Evolutionary conservation across 1,140 invertebrate genomes (phyloP), one percentile per base, ranked within the genome.

Genomic region (Stegodyphus dumicola): DNA sequence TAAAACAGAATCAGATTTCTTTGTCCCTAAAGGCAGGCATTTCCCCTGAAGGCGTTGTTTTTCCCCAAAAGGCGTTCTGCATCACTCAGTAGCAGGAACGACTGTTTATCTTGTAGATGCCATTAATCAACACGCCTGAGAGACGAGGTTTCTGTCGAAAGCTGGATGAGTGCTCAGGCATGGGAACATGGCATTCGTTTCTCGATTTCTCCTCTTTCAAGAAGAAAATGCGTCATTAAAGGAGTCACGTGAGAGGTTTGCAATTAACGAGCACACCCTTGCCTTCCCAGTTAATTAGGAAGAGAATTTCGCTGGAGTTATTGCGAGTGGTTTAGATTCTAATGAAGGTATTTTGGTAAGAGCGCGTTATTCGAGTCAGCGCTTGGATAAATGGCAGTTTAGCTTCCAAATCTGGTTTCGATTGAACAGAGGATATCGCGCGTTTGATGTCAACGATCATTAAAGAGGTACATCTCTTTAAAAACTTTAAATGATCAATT

Each of bases 291-390:
- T 66, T 33, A 77, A 77, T 77, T 77, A 77, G 76, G 64, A 17
- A 51, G 73, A 18, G 73, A 75, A 75, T 75, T 54, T 54, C 49
- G 18, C 33, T 53, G 73, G 13, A 33, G 33, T 33, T 33, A 33
- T 33, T 33, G 33, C 33, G 33, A 33, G 33, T 33, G 33, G 33
- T 33, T 53, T 67, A 52, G 49, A 33, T 33, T 66, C 76, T 67
- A 64, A 77, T 77, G 76, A 77, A 64, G 76, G 76, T 66, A 77
- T 77, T 77, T 77, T 66, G 74, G 33, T 33, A 33, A 33, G 1
- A 33, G 33, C 33, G 33, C 33, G 33, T 3, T 33, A 33, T 33
- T 33, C 33, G 33, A 33, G 33, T 33, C 33, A 1, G 33, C 33
- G 33, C 33, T 33, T 33, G 33, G 33, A 33, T 33, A 33, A 33